Evolutionary conservation across 2,888 invertebrate species (phyloP), one percentile per base, ranked within the genome.

Genomic region (Tribolium freemani): DNA sequence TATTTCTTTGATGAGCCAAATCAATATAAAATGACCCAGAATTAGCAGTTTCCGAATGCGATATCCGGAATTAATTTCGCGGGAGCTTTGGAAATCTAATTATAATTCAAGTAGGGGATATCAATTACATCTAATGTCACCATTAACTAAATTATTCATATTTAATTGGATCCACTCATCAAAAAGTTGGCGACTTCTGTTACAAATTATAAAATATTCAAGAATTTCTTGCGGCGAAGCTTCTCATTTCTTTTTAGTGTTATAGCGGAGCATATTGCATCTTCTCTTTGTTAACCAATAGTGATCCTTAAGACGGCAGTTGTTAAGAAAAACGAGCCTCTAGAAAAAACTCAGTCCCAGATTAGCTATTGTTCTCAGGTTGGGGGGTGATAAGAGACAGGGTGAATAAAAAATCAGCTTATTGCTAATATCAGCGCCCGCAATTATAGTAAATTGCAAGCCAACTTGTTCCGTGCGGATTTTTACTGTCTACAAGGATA

Each of bases 341-440:
- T 50, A 53, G 73, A 72, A 77, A 63, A 76, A 78, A 77, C 75
- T 77, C 74, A 78, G 78, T 79, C 80, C 79, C 79, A 83, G 85
- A 85, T 86, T 86, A 85, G 84, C 85, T 83, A 85, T 86, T 86
- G 85, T 86, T 86, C 83, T 83, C 83, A 81, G 80, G 81, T 82
- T 82, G 75, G 82, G 81, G 83, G 83, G 85, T 83, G 85, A 86
- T 86, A 86, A 86, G 85, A 83, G 81, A 77, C 83, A 82, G 87
- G 86, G 86, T 87, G 87, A 86, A 87, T 87, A 87, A 87, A 87
- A 87, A 87, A 87, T 87, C 86, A 86, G 86, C 87, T 87, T 86
- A 87, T 86, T 87, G 86, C 86, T 86, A 86, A 86, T 87, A 87
- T 87, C 84, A 82, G 83, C 69, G 81, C 48, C 85, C 85, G 84